phyloP scores from a whole-genome alignment of 2,888 invertebrate genomes.

The Aromia moschata region DNA sequence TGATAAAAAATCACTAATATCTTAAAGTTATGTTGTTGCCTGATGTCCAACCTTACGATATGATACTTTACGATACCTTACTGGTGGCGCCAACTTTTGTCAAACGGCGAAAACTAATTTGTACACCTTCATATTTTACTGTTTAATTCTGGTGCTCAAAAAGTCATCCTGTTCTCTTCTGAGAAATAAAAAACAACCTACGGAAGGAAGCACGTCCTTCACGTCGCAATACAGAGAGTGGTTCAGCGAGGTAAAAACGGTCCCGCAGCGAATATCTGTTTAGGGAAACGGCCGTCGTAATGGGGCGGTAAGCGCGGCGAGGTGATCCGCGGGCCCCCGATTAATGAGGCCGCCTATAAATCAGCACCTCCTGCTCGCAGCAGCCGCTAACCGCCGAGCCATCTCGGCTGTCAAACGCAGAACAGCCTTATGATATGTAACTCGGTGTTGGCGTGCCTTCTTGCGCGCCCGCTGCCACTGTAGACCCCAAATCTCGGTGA shows the following conservation, averaged over 20 bases:
- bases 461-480: conserved; percentile 40
- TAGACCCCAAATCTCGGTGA: conserved; percentile 41
- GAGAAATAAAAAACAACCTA: too few species aligned
- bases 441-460: conserved; percentile 48
- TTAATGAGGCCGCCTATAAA: conserved; percentile 56
- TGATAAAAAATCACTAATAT: too few species aligned
- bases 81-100: too few species aligned
- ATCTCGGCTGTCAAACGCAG: conserved; percentile 55
- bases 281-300: conserved; percentile 32
- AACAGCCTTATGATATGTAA: conserved; percentile 52
- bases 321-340: conserved; percentile 50
- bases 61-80: too few species aligned
- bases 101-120: too few species aligned
- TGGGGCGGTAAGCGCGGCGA: conserved; percentile 47
- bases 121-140: too few species aligned
- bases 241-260: conserved; percentile 1
- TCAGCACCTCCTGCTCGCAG: conserved; percentile 55
- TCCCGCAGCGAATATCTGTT: conserved; percentile 2
- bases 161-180: too few species aligned
- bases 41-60: too few species aligned
- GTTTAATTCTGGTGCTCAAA: too few species aligned
- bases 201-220: too few species aligned
- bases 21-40: too few species aligned
- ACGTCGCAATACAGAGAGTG: too few species aligned
- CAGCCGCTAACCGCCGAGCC: conserved; percentile 52